These are phyloP conservation scores for Manduca sexta DNA, from an alignment of 1,140 invertebrate genomes.

Conservation along the genomic window DNA sequence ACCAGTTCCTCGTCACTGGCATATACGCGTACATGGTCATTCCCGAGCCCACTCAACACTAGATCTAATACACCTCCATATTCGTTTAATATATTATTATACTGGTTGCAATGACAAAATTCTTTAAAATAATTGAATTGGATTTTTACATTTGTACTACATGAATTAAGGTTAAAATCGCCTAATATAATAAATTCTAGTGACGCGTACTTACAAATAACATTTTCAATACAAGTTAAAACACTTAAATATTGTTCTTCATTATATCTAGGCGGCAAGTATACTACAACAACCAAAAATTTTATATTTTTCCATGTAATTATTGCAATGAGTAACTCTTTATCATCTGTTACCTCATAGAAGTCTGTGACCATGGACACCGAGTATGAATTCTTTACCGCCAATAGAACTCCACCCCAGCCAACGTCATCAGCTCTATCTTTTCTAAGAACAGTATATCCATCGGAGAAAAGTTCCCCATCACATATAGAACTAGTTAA, in stretches of 20 bases:
- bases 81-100: too few relatives aligned
- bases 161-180: too few relatives aligned
- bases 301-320: slow-evolving; percentile 7
- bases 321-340: slow-evolving; percentile 5
- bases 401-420: slow-evolving; percentile 19
- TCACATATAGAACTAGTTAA: slow-evolving; percentile 3
- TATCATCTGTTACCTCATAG: slow-evolving; percentile 3
- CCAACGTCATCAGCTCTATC: slow-evolving; percentile 12
- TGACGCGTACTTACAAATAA: neutral
- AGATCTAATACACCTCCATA: slow-evolving; percentile 5
- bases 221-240: slow-evolving; percentile 12
- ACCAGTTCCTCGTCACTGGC: neutral
- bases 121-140: too few relatives aligned
- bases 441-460: slow-evolving; percentile 9
- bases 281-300: slow-evolving; percentile 18
- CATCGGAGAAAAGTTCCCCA: slow-evolving; percentile 7
- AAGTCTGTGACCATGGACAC: neutral
- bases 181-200: too few relatives aligned
- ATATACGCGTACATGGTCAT: neutral
- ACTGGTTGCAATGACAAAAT: too few relatives aligned
- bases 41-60: slow-evolving; percentile 5
- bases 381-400: slow-evolving; percentile 1
- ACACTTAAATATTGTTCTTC: slow-evolving; percentile 9
- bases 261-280: slow-evolving; percentile 8
- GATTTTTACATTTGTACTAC: too few relatives aligned